These are phyloP conservation scores for Embidobia sp. DNA, from an alignment of 2,888 invertebrate genomes.

Conservation along the genomic window DNA sequence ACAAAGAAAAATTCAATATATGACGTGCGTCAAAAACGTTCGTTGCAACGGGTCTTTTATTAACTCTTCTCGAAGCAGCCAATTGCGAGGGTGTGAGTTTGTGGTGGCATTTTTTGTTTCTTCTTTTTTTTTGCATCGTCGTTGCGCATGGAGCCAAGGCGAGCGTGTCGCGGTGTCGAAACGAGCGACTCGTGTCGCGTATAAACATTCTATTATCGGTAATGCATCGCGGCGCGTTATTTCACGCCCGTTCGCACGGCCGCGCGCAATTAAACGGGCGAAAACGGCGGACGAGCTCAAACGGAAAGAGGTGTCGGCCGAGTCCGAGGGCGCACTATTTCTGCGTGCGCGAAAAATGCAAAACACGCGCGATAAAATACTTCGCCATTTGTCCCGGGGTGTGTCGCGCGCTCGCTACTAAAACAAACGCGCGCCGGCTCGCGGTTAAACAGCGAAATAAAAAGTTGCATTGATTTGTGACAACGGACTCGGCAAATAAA, in stretches of 20 bases:
- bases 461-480: slow-evolving; percentile 36
- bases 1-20: no score
- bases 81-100: no score
- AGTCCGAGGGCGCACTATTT: slow-evolving; percentile 23
- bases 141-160: slow-evolving; percentile 32
- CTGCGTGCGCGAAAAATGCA: slow-evolving; percentile 41
- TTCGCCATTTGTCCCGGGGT: slow-evolving; percentile 38
- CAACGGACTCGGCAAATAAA: slow-evolving; percentile 32
- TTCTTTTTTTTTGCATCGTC: no score
- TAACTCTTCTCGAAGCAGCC: no score
- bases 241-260: slow-evolving; percentile 30
- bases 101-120: no score
- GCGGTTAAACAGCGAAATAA: slow-evolving; percentile 25
- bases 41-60: no score
- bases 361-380: slow-evolving; percentile 56
- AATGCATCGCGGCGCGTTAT: slow-evolving; percentile 55
- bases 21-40: no score
- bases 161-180: slow-evolving; percentile 52
- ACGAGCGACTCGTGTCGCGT: slow-evolving; percentile 44
- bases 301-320: slow-evolving; percentile 41
- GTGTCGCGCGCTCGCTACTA: slow-evolving; percentile 31
- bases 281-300: slow-evolving; percentile 34
- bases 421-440: slow-evolving; percentile 26
- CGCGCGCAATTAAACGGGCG: slow-evolving; percentile 50
- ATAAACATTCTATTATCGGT: slow-evolving; percentile 60